These are phyloP conservation scores for Virgularia gustaviana DNA, from an alignment of 92 coral and sea anemone species.

Conservation along the genomic window DNA sequence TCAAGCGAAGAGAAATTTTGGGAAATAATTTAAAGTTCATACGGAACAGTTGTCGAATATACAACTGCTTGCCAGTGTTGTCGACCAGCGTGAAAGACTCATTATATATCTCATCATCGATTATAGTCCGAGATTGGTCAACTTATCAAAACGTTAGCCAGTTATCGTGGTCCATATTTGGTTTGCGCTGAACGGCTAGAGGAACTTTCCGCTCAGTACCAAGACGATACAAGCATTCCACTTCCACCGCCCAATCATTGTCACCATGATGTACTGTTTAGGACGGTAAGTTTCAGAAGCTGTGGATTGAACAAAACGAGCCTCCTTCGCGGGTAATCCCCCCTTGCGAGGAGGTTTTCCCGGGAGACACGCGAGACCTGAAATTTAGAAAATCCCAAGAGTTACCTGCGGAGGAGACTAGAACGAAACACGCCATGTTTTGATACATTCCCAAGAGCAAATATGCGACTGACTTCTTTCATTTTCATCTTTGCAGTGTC, in stretches of 20 bases:
- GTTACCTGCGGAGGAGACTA: no score
- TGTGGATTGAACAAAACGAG: neutral
- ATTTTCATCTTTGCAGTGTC: slow-evolving; percentile 64
- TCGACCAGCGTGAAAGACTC: neutral
- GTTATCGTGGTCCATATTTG: slow-evolving; percentile 81
- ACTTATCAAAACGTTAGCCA: slow-evolving; percentile 62
- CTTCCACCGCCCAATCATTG: slow-evolving; percentile 68
- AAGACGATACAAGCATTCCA: slow-evolving; percentile 36
- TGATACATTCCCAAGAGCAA: no score
- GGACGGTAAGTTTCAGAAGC: slow-evolving; percentile 68
- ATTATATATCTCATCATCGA: neutral
- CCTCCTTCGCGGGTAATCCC: neutral
- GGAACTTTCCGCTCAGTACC: slow-evolving; percentile 51
- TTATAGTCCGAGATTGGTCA: slow-evolving; percentile 65
- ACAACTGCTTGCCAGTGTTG: neutral
- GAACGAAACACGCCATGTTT: no score
- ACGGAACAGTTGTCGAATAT: neutral
- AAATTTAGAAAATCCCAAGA: no score
- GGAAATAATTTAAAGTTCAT: neutral
- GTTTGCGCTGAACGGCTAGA: slow-evolving; percentile 85
- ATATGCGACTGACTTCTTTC: neutral
- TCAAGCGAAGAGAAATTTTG: neutral
- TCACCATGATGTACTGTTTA: slow-evolving; percentile 78
- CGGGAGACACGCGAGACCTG: no score
- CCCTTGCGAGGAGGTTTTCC: no score